phyloP scores from a whole-genome alignment of 2,797 vertebrate species.

The Karalla daura region DNA sequence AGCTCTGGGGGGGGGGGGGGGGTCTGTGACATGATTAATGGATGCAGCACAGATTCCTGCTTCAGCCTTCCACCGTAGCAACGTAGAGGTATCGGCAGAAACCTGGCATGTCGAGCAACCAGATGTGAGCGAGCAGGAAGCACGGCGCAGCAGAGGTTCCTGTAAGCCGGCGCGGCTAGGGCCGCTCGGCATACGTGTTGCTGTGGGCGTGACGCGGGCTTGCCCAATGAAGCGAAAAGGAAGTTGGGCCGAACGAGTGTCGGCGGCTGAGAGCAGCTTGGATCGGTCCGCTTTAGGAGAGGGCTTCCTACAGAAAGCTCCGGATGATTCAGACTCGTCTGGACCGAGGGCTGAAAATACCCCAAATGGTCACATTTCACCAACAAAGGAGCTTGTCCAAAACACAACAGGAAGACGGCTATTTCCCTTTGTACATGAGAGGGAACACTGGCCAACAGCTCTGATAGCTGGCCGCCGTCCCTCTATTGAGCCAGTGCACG shows the following conservation, averaged over 20 bases:
- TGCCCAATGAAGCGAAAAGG: slow-evolving; percentile 23
- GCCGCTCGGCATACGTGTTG: background rate
- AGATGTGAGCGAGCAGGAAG: slow-evolving; percentile 21
- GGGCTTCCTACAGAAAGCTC: slow-evolving; percentile 1
- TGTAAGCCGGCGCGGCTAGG: slow-evolving; percentile 10
- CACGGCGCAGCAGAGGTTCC: slow-evolving; percentile 10
- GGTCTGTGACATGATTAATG: background rate
- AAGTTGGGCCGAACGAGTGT: slow-evolving; percentile 34
- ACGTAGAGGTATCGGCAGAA: background rate
- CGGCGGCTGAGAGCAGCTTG: slow-evolving; percentile 12
- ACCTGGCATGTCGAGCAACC: background rate
- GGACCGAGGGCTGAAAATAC: background rate
- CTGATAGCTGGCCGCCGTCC: background rate
- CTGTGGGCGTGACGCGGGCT: slow-evolving; percentile 25
- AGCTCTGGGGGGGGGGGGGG: background rate
- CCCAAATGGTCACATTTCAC: background rate
- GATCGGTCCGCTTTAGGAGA: slow-evolving; percentile 13
- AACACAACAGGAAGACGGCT: slow-evolving; percentile 22
- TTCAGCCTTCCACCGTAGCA: background rate
- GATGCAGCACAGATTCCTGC: background rate
- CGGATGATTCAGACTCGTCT: too few species aligned
- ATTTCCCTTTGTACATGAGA: slow-evolving; percentile 21
- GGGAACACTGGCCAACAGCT: background rate
- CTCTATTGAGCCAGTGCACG: slow-evolving; percentile 18
- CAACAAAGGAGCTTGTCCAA: background rate